Conservation (phyloP, 1,140 invertebrate genomes). For the Atta cephalotes region DNA sequence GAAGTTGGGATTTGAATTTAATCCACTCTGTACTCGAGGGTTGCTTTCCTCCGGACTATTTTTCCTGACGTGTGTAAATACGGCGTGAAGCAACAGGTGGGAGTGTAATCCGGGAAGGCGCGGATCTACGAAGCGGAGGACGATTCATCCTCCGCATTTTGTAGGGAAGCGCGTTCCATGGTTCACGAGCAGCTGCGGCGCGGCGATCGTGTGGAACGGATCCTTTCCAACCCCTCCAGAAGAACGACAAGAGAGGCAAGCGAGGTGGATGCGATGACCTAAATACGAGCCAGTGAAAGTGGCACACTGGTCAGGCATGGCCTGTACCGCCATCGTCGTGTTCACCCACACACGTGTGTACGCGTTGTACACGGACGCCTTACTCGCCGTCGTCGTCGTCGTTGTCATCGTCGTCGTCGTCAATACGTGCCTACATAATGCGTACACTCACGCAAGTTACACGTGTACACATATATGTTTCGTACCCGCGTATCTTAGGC, state of each 20-base stretch:
- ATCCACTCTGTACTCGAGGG: neutral
- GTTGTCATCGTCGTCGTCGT: too few relatives aligned
- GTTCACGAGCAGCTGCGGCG: conserved; percentile 38
- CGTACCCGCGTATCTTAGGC: conserved; percentile 61
- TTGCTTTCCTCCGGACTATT: neutral
- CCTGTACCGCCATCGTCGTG: conserved; percentile 76
- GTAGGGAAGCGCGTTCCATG: neutral
- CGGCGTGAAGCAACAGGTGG: conserved; percentile 17
- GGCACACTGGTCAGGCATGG: conserved; percentile 84
- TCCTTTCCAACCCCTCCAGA: conserved; percentile 72
- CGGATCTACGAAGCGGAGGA: neutral
- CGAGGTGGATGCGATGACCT: conserved; percentile 83
- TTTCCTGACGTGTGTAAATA: neutral
- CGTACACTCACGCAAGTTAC: conserved; percentile 48
- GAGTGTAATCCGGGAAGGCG: neutral
- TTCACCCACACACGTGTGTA: conserved; percentile 71
- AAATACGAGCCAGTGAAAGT: conserved; percentile 86
- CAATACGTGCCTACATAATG: conserved; percentile 41
- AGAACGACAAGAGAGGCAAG: conserved; percentile 71
- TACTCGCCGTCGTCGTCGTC: neutral
- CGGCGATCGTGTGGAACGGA: conserved; percentile 21
- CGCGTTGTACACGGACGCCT: neutral
- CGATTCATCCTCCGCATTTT: conserved; percentile 6
- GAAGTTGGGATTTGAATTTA: neutral
- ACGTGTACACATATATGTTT: conserved; percentile 14